Conservation (phyloP, 64 coral and sea anemone species). For the Stylophora pistillata region DNA sequence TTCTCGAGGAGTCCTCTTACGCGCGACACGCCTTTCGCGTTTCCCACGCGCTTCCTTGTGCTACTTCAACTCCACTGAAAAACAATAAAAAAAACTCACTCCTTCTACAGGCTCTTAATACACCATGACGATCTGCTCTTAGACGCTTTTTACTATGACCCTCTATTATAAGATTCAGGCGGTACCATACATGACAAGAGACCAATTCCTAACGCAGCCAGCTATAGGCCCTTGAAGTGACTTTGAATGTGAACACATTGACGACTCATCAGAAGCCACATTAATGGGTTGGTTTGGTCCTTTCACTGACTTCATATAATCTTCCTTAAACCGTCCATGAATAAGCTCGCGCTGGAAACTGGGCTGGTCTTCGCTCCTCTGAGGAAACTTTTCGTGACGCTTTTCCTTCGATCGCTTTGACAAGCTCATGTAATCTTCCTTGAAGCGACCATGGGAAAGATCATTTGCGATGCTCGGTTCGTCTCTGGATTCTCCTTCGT, state of each 20-base stretch:
- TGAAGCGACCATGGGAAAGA: constrained; percentile 21
- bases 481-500: constrained; percentile 21
- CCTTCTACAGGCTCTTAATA: too few species aligned
- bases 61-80: too few species aligned
- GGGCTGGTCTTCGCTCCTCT: constrained; percentile 9
- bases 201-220: constrained; percentile 43
- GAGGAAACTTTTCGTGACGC: neutral
- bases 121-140: too few species aligned
- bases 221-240: constrained; percentile 11
- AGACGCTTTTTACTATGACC: too few species aligned
- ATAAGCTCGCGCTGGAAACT: constrained; percentile 35
- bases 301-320: constrained; percentile 59
- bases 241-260: constrained; percentile 5
- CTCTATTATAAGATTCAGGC: neutral
- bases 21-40: too few species aligned
- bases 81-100: too few species aligned
- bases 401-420: constrained; percentile 25
- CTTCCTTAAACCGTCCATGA: constrained; percentile 62
- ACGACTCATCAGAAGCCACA: constrained; percentile 32
- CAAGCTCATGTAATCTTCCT: constrained; percentile 9
- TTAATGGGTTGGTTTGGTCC: constrained; percentile 24
- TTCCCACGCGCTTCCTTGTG: too few species aligned
- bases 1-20: too few species aligned
- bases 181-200: constrained; percentile 57
- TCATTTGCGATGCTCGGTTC: neutral